Evolutionary conservation across 2,797 vertebrate genomes (phyloP).

Genomic region (Tamandua tetradactyla): DNA sequence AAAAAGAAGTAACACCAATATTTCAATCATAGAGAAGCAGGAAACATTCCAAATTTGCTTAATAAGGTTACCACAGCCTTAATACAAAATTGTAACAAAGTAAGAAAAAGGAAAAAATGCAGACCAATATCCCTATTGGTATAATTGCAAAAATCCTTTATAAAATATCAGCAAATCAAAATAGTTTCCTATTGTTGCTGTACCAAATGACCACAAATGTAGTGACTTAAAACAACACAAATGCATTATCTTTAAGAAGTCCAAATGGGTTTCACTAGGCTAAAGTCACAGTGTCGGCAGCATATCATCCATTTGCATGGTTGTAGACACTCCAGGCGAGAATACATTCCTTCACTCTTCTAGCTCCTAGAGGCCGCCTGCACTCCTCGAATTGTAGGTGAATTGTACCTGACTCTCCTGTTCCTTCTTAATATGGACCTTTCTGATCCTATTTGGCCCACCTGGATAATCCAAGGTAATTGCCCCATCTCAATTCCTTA

Average conservation of each 20-base stretch:
- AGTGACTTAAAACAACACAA: too few species aligned
- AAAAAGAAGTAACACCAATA: background rate
- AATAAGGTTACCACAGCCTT: background rate
- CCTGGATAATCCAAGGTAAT: background rate
- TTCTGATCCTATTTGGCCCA: background rate
- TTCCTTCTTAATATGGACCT: background rate
- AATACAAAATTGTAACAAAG: background rate
- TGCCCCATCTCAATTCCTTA: background rate
- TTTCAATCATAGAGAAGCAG: background rate
- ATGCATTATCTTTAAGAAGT: background rate
- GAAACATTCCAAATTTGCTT: background rate
- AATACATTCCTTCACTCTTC: background rate
- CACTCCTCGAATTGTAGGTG: background rate
- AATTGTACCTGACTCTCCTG: background rate
- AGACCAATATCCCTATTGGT: background rate
- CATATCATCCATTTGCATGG: background rate
- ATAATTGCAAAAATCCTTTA: background rate
- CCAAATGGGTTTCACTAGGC: background rate
- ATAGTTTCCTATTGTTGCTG: too few species aligned
- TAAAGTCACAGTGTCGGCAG: background rate
- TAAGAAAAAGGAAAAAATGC: background rate
- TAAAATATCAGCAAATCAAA: too few species aligned
- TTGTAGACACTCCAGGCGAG: background rate
- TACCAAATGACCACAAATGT: background rate
- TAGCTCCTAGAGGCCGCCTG: background rate